phyloP scores from a whole-genome alignment of 1,140 invertebrate species.

The Trypoxylus dichotomus region DNA sequence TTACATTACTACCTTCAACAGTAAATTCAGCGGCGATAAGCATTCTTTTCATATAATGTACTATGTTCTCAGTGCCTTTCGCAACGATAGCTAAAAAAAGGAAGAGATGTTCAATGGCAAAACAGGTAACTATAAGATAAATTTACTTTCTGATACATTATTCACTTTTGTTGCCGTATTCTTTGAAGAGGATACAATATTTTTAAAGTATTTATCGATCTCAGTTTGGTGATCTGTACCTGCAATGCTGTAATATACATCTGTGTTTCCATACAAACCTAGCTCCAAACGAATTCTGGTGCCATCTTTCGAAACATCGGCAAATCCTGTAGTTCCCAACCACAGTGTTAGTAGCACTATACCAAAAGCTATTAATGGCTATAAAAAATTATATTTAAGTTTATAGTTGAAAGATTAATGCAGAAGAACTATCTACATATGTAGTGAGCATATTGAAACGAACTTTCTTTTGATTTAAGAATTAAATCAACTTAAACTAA shows the following conservation, averaged over 20 bases:
- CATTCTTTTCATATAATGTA: slow-evolving; percentile 45
- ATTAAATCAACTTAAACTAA: too few relatives aligned
- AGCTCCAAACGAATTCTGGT: not conserved
- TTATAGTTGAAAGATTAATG: too few relatives aligned
- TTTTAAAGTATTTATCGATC: too few relatives aligned
- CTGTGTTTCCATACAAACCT: not conserved
- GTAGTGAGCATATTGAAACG: too few relatives aligned
- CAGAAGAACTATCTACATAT: too few relatives aligned
- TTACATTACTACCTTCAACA: slow-evolving; percentile 24
- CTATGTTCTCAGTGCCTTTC: slow-evolving; percentile 46
- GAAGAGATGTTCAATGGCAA: not conserved
- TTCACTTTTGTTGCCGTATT: too few relatives aligned
- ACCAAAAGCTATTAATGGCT: not conserved
- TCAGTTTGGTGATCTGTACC: not conserved
- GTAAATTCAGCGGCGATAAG: slow-evolving; percentile 52
- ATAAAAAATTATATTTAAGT: not conserved
- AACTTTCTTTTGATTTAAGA: too few relatives aligned
- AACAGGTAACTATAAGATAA: not conserved
- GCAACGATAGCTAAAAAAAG: slow-evolving; percentile 39
- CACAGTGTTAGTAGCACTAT: not conserved
- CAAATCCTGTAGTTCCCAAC: not conserved
- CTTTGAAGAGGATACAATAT: too few relatives aligned
- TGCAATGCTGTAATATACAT: too few relatives aligned
- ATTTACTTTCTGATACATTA: too few relatives aligned
- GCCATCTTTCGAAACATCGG: not conserved